Evolutionary conservation across 2,113 vertebrate species (phyloP).

Genomic region (Sinocyclocheilus anophthalmus): DNA sequence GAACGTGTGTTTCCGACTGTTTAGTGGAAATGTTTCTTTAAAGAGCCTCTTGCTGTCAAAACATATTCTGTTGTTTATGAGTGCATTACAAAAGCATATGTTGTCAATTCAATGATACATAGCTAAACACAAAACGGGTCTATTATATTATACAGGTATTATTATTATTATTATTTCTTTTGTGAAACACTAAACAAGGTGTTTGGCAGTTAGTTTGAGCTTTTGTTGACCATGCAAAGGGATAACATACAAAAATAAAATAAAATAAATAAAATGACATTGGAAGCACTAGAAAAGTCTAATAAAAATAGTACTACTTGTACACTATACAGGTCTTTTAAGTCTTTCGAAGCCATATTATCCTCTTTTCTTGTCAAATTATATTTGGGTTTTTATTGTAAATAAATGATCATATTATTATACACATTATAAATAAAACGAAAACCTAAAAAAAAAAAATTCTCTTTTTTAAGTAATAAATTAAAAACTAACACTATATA

Average conservation of each 20-base stretch:
- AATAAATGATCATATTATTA: too few species aligned
- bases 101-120: background rate
- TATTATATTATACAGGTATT: too few species aligned
- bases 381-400: background rate
- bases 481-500: too few species aligned
- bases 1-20: conserved; percentile 25
- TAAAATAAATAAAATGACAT: background rate
- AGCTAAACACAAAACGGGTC: background rate
- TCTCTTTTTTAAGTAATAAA: too few species aligned
- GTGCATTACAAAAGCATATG: background rate
- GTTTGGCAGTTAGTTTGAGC: background rate
- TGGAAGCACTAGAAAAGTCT: background rate
- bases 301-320: background rate
- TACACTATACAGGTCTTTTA: background rate
- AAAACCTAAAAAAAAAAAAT: background rate
- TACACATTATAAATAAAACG: background rate
- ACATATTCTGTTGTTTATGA: background rate
- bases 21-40: conserved; percentile 32
- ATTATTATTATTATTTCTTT: background rate
- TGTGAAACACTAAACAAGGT: background rate
- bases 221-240: background rate
- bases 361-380: background rate
- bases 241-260: background rate
- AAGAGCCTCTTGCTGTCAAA: background rate
- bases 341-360: background rate